Evolutionary conservation across 1,140 invertebrate species (phyloP), one percentile per base, ranked within the genome.

Genomic region (Sarcophaga bullata): DNA sequence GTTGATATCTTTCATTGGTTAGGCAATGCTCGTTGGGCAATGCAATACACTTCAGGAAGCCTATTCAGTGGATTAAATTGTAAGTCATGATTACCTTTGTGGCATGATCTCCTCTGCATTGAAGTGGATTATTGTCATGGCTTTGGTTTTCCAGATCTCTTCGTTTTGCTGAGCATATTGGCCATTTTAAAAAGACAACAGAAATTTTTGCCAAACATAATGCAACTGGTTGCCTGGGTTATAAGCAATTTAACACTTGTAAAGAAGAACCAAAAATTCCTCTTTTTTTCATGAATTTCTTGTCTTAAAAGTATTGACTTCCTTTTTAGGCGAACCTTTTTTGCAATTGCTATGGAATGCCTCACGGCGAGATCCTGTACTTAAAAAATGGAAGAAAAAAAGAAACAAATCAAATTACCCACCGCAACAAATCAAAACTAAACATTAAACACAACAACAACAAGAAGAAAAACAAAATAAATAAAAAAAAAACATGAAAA

Each of bases 381-480:
- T 68, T n/a, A n/a, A 19, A 68, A 37, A 37, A 2, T 37, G 25
- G 25, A 37, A 37, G 25, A 37, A 37, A 4, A 37, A 37, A 37
- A 37, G 4, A 37, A 37, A 37, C 4, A 4, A 68, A 68, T 9
- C 17, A 68, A 68, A 68, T 68, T 68, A 25, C 62, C n/a, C 17
- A 68, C 62, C 62, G 62, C 62, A 68, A 68, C 62, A 68, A 68
- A 68, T 68, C 62, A 68, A 68, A 68, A 68, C 62, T 19, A 19
- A 19, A 68, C 62, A 68, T 6, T 58, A 58, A 58, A 0, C 6
- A 58, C 13, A 58, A 58, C 13, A 58, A 2, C 15, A 15, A 7
- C 15, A 58, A 58, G 7, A 58, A 15, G n/a, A 58, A 58, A 0
- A n/a, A 17, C 25, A 37, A 37, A 37, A 37, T 37, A 37, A 37